phyloP scores from a whole-genome alignment of 2,113 vertebrate species.

The Mellivora capensis region DNA sequence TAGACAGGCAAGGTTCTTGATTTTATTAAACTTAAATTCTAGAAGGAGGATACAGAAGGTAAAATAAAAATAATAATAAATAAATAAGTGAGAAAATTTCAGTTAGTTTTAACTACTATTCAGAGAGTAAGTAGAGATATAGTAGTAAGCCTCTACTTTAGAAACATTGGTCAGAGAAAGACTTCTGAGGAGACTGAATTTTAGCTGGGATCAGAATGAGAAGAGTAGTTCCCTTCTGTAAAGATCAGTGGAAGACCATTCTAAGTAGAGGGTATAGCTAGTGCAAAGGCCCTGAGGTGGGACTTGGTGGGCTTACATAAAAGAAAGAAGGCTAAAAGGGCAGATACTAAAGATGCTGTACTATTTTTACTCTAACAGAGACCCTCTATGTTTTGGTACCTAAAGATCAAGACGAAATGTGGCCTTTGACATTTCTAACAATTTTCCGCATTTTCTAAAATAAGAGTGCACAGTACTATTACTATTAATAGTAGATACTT shows the following conservation, averaged over 20 bases:
- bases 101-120: neutral
- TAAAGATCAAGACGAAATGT: neutral
- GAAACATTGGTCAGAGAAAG: neutral
- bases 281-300: neutral
- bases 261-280: neutral
- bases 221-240: neutral
- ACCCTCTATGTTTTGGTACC: neutral
- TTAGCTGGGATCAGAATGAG: neutral
- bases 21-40: neutral
- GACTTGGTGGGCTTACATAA: neutral
- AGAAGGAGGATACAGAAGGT: neutral
- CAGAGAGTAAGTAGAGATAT: neutral
- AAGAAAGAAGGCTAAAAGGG: neutral
- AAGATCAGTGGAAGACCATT: neutral
- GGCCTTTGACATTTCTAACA: neutral
- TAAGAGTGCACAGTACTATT: neutral
- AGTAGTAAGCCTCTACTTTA: neutral
- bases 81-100: neutral
- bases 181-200: neutral
- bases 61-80: neutral
- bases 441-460: neutral
- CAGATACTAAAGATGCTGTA: neutral
- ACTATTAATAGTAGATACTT: neutral
- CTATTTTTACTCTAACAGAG: neutral
- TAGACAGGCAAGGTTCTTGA: neutral